phyloP scores from a whole-genome alignment of 2,888 invertebrate species.

The Gari tellinella region DNA sequence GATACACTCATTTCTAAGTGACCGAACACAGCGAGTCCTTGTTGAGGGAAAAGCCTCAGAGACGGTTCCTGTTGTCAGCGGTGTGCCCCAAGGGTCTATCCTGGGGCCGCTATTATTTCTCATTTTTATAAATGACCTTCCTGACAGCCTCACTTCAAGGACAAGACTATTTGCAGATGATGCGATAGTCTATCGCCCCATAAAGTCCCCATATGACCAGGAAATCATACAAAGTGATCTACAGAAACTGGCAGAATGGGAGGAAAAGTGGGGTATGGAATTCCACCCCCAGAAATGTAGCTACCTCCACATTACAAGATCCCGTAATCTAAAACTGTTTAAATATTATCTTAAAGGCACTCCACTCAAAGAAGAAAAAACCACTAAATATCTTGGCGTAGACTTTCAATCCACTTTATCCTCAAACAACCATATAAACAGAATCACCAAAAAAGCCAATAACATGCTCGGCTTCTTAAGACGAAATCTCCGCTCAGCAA shows the following conservation, averaged over 20 bases:
- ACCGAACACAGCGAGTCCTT: not conserved
- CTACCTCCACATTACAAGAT: not conserved
- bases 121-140: not conserved
- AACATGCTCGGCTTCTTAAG: slow-evolving; percentile 6
- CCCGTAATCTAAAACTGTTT: slow-evolving; percentile 6
- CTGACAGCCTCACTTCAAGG: not conserved
- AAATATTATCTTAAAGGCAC: slow-evolving; percentile 8
- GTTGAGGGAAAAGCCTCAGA: slow-evolving; percentile 2
- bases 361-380: slow-evolving; percentile 5
- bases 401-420: not conserved
- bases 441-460: not conserved
- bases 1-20: slow-evolving; percentile 4
- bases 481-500: slow-evolving; percentile 8
- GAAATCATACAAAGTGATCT: slow-evolving; percentile 6
- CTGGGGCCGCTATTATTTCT: too few relatives aligned
- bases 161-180: slow-evolving; percentile 21
- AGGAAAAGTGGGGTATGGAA: slow-evolving; percentile 6
- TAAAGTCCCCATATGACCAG: not conserved
- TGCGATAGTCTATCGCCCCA: slow-evolving; percentile 7
- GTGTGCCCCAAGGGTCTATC: too few relatives aligned
- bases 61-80: not conserved
- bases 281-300: slow-evolving; percentile 17
- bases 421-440: slow-evolving; percentile 13
- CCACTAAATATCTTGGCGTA: slow-evolving; percentile 7
- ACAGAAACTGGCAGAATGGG: slow-evolving; percentile 9